A percentile compares a stretch with the other conserved stretches of the same genome.
Evolutionary conservation across 2,888 invertebrate species (phyloP).

Genomic region (Zaprionus bogoriensis): DNA sequence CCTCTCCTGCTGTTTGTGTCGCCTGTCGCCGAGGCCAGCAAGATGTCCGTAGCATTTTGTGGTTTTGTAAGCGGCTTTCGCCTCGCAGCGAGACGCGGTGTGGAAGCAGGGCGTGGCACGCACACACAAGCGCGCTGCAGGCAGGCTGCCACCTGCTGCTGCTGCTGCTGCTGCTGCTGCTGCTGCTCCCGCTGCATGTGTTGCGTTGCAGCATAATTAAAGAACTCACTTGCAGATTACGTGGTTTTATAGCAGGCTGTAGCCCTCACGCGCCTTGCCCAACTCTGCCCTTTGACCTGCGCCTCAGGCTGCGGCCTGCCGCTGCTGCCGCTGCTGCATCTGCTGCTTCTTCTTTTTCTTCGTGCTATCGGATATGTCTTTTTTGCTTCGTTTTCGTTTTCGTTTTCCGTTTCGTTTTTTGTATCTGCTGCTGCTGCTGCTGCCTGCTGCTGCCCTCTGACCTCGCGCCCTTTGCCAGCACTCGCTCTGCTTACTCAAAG

Average conservation of each 20-base stretch:
- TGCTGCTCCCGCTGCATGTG: constrained; percentile 60
- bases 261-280: constrained; percentile 10
- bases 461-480: constrained; percentile 21
- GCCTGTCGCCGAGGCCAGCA: constrained; percentile 28
- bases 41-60: constrained; percentile 78
- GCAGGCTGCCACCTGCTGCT: constrained; percentile 7
- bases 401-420: not conserved
- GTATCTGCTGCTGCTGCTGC: not conserved
- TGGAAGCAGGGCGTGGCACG: too few relatives aligned
- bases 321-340: not conserved
- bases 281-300: not conserved
- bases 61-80: constrained; percentile 77
- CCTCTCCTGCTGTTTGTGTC: not conserved
- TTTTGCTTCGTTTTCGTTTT: not conserved
- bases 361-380: constrained; percentile 3
- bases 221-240: constrained; percentile 78
- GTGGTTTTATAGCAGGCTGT: constrained; percentile 67
- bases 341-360: not conserved
- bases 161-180: too few relatives aligned
- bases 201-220: constrained; percentile 74
- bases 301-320: not conserved
- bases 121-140: too few relatives aligned
- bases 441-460: not conserved
- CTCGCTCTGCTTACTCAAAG: constrained; percentile 51
- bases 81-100: too few relatives aligned